Conservation (phyloP, 2,113 vertebrate genomes). For the Mustela nigripes region DNA sequence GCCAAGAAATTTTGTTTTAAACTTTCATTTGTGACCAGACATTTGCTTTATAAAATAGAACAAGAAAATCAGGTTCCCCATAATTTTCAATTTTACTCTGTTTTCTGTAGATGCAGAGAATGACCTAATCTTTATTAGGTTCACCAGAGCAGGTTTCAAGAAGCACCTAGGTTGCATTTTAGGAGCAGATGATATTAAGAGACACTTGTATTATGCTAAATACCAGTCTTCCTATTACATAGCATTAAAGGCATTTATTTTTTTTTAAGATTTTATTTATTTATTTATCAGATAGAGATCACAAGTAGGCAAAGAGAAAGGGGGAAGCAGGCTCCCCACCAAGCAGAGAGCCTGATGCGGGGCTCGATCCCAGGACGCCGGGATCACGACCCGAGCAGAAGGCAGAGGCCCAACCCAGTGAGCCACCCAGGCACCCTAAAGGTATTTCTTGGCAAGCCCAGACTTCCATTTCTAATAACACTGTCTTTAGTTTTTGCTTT, state of each 20-base stretch:
- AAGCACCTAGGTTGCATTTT: not conserved
- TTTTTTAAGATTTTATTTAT: too few relatives aligned
- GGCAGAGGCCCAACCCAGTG: too few relatives aligned
- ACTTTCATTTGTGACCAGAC: not conserved
- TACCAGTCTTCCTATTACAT: not conserved
- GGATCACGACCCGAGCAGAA: too few relatives aligned
- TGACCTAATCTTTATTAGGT: not conserved
- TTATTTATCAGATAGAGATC: too few relatives aligned
- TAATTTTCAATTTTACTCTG: not conserved
- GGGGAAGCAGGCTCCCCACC: too few relatives aligned
- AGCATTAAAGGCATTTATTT: not conserved
- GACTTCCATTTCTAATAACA: not conserved
- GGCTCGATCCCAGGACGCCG: too few relatives aligned
- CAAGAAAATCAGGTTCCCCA: not conserved
- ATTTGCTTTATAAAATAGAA: slow-evolving; percentile 41
- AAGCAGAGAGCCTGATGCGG: too few relatives aligned
- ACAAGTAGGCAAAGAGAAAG: too few relatives aligned
- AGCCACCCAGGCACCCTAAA: not conserved
- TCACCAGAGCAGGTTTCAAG: not conserved
- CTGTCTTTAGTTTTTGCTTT: not conserved
- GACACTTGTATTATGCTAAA: not conserved
- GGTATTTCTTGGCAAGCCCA: not conserved
- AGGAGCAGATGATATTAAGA: not conserved
- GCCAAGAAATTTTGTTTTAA: slow-evolving; percentile 1
- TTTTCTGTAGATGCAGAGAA: not conserved